These are phyloP conservation scores for Tipula unca DNA, from an alignment of 2,888 invertebrate genomes.

Conservation along the genomic window DNA sequence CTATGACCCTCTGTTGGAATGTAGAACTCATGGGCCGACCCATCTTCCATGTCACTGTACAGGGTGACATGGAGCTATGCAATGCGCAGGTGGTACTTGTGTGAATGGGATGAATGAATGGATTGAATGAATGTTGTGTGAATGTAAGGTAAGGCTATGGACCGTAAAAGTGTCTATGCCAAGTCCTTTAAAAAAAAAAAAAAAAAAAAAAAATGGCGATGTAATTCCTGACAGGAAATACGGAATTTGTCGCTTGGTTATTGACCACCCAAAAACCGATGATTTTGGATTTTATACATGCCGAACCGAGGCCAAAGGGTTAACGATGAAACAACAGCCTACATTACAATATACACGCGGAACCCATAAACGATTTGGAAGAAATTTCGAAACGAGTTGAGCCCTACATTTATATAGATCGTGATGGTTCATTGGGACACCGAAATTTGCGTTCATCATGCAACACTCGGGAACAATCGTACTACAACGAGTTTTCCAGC, in stretches of 20 bases:
- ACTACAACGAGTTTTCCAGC: background rate
- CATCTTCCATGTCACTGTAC: too few relatives aligned
- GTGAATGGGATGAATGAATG: too few relatives aligned
- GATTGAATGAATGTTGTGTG: too few relatives aligned
- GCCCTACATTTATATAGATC: background rate
- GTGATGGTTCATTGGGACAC: background rate
- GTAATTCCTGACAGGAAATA: conserved; percentile 53
- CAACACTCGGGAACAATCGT: background rate
- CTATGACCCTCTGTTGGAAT: too few relatives aligned
- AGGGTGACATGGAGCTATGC: too few relatives aligned
- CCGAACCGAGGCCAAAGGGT: conserved; percentile 62
- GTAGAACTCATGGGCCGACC: too few relatives aligned
- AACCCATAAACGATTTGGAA: background rate
- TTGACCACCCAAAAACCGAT: conserved; percentile 53
- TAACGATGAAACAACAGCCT: conserved; percentile 64
- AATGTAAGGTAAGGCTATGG: too few relatives aligned
- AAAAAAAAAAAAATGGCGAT: too few relatives aligned
- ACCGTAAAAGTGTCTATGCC: too few relatives aligned
- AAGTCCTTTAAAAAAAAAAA: too few relatives aligned
- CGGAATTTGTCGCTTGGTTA: conserved; percentile 58
- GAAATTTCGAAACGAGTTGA: background rate
- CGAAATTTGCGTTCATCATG: background rate
- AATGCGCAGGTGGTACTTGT: too few relatives aligned
- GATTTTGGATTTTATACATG: conserved; percentile 74
- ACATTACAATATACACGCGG: conserved; percentile 50